Evolutionary conservation across 2,888 invertebrate genomes (phyloP).

Genomic region (Lamproptera curius): DNA sequence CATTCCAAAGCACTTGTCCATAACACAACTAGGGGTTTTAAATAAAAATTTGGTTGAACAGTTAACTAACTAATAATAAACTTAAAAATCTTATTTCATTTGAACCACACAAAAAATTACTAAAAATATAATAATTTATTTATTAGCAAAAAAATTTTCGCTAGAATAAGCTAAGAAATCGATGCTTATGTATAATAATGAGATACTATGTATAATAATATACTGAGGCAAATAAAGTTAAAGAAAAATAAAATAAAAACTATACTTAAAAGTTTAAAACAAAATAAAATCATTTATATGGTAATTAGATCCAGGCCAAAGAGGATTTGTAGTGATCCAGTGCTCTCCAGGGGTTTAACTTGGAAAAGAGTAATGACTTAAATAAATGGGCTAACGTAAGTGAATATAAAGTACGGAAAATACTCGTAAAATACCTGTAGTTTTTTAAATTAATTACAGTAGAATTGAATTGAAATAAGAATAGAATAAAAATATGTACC

Average conservation of each 20-base stretch:
- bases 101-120: too few relatives aligned
- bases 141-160: too few relatives aligned
- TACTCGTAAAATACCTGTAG: not conserved
- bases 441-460: not conserved
- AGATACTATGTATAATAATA: constrained; percentile 22
- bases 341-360: constrained; percentile 29
- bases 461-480: too few relatives aligned
- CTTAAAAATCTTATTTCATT: too few relatives aligned
- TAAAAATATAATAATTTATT: too few relatives aligned
- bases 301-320: constrained; percentile 3
- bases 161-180: too few relatives aligned
- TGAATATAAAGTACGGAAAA: constrained; percentile 9
- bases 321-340: constrained; percentile 29
- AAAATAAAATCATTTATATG: constrained; percentile 10
- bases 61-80: too few relatives aligned
- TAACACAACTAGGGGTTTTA: too few relatives aligned
- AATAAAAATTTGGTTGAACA: too few relatives aligned
- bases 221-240: constrained; percentile 24
- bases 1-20: too few relatives aligned
- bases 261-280: not conserved
- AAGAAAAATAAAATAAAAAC: not conserved
- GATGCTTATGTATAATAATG: too few relatives aligned
- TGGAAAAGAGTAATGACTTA: constrained; percentile 18
- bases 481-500: too few relatives aligned
- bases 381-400: constrained; percentile 18